Base-by-base conservation (phyloP, 2,888 invertebrate species). In the Metallyticus violacea region DNA sequence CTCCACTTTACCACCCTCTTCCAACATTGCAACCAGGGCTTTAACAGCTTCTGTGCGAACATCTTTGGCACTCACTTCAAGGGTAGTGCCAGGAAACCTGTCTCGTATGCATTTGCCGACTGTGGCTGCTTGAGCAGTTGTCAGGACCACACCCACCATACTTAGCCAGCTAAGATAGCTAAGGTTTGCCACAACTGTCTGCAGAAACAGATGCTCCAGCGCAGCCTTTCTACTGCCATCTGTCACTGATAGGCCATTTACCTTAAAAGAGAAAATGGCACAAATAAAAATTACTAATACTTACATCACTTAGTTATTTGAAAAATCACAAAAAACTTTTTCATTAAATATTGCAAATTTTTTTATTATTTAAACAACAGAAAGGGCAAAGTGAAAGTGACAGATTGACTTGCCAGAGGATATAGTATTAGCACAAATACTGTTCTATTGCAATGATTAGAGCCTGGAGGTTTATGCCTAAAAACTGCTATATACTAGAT, bases 81-180 rank as follows among this genome's bases (percentile, higher is more conserved):
- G 89, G 15, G 89, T 89, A 6, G 90, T 90, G 0, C 92, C 91
- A 2, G 91, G 90, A 87, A 91, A 92, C 26, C 91, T 89, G 85
- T 92, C 92, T 40, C 91, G 89, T 79, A 92, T 90, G 87, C 91
- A 91, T 87, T 92, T 92, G 2, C 92, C 92, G 26, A 92, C 89
- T 5, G 90, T 90, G 6, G 90, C 87, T 0, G 91, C 91, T 86
- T 92, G 92, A 9, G 88, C 89, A 30, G 91, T 90, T 15, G 90
- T 90, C 62, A 92, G 88, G 85, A 90, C 90, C 27, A 92, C 90
- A 1, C 91, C 91, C 88, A 91, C 91, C 78, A 92, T 89, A 84
- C 91, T 91, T 76, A 92, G 89, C 91, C 91, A 91, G 7, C 91
- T 91, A 26, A 92, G 90, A 78, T 90, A 90, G 82, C 91, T 91